Evolutionary conservation across 2,888 invertebrate species (phyloP).

Genomic region (Ormyrus nitidulus): DNA sequence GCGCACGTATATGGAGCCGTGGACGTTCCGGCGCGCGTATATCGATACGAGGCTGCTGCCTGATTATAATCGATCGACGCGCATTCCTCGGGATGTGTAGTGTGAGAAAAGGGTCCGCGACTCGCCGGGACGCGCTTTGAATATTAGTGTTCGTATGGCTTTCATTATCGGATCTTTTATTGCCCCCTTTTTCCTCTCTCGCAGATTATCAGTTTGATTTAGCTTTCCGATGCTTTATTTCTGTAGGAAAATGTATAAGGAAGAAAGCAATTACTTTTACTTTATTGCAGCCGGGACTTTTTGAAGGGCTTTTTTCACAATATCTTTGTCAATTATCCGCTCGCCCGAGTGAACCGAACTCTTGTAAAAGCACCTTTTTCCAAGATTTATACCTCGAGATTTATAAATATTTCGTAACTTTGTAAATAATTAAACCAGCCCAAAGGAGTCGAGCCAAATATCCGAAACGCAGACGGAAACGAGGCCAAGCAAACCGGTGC

Average conservation of each 20-base stretch:
- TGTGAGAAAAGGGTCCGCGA: neutral
- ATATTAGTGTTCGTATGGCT: neutral
- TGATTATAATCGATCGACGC: slow-evolving; percentile 31
- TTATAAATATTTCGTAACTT: neutral
- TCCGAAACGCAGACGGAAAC: neutral
- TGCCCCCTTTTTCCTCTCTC: neutral
- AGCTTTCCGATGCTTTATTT: no score
- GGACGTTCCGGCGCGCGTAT: neutral
- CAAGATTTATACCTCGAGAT: no score
- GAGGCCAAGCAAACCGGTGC: slow-evolving; percentile 30
- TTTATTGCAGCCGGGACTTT: no score
- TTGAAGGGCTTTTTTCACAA: no score
- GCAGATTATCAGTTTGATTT: no score
- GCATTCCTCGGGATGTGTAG: slow-evolving; percentile 13
- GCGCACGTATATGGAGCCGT: no score
- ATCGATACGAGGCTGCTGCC: slow-evolving; percentile 3
- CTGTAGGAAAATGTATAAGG: no score
- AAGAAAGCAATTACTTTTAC: no score
- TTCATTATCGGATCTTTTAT: neutral
- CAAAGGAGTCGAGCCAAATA: neutral
- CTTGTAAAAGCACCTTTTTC: no score
- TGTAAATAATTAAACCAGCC: neutral
- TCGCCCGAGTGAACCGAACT: no score
- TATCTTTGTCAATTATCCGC: no score
- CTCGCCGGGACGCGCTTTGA: neutral